Percentiles rank a stretch among this genome's conserved stretches.
Conservation (phyloP, 2,797 vertebrate species). For the Liasis olivaceus region DNA sequence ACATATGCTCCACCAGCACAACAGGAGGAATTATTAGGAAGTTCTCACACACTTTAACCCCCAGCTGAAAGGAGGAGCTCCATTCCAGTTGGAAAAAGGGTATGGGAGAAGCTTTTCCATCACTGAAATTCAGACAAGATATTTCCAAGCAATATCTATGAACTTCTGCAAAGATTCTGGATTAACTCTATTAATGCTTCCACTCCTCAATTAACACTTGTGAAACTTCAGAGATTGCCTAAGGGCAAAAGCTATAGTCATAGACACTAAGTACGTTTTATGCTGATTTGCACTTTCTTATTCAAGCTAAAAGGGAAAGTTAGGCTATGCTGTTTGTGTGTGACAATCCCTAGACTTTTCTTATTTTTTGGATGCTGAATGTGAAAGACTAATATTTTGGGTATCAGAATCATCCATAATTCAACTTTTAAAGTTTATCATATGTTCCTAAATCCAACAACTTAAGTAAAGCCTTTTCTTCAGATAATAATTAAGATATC, state of each 20-base stretch:
- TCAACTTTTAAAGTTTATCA: not conserved
- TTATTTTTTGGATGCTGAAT: not conserved
- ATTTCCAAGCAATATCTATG: not conserved
- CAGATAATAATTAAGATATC: not conserved
- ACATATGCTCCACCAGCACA: not conserved
- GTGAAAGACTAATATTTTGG: not conserved
- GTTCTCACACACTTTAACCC: not conserved
- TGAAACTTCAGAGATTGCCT: too few species aligned
- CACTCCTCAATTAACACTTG: not conserved
- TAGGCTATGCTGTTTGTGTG: not conserved
- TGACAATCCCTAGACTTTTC: not conserved
- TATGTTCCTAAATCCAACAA: not conserved
- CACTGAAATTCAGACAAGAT: not conserved
- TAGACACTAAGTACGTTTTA: not conserved
- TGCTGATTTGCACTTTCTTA: not conserved
- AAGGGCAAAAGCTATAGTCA: too few species aligned
- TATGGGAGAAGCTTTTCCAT: not conserved
- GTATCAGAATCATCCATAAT: not conserved
- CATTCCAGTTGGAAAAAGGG: not conserved
- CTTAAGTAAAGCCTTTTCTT: not conserved
- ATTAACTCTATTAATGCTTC: not conserved
- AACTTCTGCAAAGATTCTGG: not conserved
- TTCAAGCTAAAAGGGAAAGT: not conserved
- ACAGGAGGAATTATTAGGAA: not conserved
- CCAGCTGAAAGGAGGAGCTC: not conserved